Conservation (phyloP, 2,888 invertebrate species). For the Apeira syringaria region DNA sequence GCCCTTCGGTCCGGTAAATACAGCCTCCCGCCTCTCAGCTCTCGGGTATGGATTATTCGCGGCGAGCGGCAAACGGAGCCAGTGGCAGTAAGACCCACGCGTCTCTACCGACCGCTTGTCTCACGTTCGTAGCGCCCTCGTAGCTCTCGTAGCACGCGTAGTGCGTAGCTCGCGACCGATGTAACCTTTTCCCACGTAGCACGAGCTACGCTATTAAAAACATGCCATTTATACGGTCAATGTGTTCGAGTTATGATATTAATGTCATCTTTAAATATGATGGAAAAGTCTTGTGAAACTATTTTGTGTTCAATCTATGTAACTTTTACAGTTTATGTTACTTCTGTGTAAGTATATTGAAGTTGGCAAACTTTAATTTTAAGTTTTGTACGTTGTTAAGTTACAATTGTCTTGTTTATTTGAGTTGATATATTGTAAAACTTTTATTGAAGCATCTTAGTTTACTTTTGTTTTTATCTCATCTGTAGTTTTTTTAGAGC, state of each 20-base stretch:
- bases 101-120: conserved; percentile 60
- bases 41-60: conserved; percentile 76
- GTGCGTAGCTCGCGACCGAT: conserved; percentile 41
- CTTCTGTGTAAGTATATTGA: conserved; percentile 42
- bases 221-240: conserved; percentile 60
- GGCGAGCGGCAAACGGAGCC: conserved; percentile 62
- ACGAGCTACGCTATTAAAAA: conserved; percentile 54
- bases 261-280: conserved; percentile 62
- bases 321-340: conserved; percentile 44
- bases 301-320: conserved; percentile 56
- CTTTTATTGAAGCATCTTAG: too few relatives aligned
- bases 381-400: too few relatives aligned
- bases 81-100: conserved; percentile 77
- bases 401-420: too few relatives aligned
- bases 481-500: too few relatives aligned
- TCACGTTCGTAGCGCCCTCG: conserved; percentile 44
- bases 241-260: conserved; percentile 62
- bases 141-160: conserved; percentile 47
- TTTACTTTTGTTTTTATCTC: too few relatives aligned
- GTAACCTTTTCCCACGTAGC: conserved; percentile 48
- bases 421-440: too few relatives aligned
- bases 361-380: conserved; percentile 14
- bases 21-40: conserved; percentile 70
- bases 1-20: conserved; percentile 78
- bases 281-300: conserved; percentile 65